Evolutionary conservation across 2,113 vertebrate genomes (phyloP).

Genomic region (Verasper variegatus): DNA sequence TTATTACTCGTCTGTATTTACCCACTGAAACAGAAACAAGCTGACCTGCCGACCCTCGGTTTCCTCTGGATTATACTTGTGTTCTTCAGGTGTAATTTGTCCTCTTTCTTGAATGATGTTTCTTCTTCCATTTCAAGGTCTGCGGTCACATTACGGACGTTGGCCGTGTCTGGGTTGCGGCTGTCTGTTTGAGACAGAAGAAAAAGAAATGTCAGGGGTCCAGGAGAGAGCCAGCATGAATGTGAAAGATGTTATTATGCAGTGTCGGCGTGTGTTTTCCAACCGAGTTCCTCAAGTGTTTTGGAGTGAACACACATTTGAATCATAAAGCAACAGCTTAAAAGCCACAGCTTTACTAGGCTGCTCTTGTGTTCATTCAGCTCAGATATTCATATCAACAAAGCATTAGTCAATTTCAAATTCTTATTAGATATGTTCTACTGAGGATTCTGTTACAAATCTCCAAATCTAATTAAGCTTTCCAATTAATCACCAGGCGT

Average conservation of each 20-base stretch:
- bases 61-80: neutral
- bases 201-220: constrained; percentile 2
- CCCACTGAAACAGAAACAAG: neutral
- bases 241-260: constrained; percentile 14
- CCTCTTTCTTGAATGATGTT: too few species aligned
- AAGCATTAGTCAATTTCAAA: constrained; percentile 62
- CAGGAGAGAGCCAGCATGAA: neutral
- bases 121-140: too few species aligned
- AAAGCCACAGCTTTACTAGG: constrained; percentile 4
- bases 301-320: neutral
- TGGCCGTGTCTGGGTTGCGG: neutral
- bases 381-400: constrained; percentile 44
- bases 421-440: constrained; percentile 53
- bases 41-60: neutral
- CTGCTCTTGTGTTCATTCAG: constrained; percentile 35
- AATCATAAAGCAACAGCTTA: constrained; percentile 12
- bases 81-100: too few species aligned
- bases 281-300: constrained; percentile 6
- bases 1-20: constrained; percentile 9
- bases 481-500: constrained; percentile 60
- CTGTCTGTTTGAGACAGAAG: constrained; percentile 5
- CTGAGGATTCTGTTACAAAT: constrained; percentile 45
- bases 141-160: neutral
- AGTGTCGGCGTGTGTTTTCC: constrained; percentile 7
- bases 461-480: constrained; percentile 63